Evolutionary conservation across 2,113 vertebrate genomes (phyloP).

Genomic region (Osmerus eperlanus): DNA sequence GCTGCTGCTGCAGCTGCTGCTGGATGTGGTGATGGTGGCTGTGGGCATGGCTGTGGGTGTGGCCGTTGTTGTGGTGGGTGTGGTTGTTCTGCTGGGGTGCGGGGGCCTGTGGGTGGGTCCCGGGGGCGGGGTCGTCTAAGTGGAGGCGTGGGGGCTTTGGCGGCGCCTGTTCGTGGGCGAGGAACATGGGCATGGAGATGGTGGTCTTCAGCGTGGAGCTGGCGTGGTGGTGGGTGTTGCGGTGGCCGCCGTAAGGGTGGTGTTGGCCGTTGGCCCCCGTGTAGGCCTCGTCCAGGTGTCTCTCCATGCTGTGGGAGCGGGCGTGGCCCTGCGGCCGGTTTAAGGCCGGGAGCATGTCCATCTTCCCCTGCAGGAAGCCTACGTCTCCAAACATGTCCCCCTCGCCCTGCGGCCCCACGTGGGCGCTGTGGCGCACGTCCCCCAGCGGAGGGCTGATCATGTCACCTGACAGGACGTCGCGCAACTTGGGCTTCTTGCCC

Average conservation of each 20-base stretch:
- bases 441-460: constrained; percentile 84
- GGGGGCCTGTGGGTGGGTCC: constrained; percentile 5
- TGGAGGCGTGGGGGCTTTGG: constrained; percentile 82
- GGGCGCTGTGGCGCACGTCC: constrained; percentile 79
- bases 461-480: constrained; percentile 77
- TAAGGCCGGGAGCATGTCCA: constrained; percentile 70
- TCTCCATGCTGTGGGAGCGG: constrained; percentile 57
- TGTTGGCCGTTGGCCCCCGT: constrained; percentile 18
- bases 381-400: constrained; percentile 81
- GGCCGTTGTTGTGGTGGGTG: constrained; percentile 13
- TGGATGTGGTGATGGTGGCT: constrained; percentile 1
- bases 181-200: constrained; percentile 73
- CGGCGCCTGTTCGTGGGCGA: constrained; percentile 72
- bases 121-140: constrained; percentile 62
- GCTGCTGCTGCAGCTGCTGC: constrained; percentile 34
- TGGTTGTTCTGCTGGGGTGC: constrained; percentile 10
- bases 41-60: neutral
- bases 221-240: constrained; percentile 39
- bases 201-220: constrained; percentile 71
- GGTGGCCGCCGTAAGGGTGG: constrained; percentile 54
- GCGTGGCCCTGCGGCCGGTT: constrained; percentile 37
- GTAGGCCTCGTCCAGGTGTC: constrained; percentile 33
- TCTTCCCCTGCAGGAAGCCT: constrained; percentile 76
- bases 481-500: constrained; percentile 73
- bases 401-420: constrained; percentile 73